Evolutionary conservation across 2,888 invertebrate species (phyloP).

Genomic region (Thysanoteuthis rhombus): DNA sequence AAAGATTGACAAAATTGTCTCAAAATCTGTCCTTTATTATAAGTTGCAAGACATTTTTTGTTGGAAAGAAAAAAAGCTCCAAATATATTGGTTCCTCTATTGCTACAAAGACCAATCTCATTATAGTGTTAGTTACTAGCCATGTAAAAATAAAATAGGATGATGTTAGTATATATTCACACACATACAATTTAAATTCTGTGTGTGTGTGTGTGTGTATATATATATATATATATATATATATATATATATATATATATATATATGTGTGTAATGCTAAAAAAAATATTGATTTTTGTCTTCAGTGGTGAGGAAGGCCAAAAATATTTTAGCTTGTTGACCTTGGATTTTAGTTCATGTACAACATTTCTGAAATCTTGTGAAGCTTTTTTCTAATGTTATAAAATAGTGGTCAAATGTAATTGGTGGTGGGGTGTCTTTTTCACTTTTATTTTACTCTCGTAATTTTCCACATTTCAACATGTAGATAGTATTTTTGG

Average conservation of each 20-base stretch:
- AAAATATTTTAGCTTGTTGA: neutral
- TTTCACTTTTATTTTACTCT: no score
- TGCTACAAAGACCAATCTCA: no score
- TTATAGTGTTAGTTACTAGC: no score
- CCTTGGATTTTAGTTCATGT: neutral
- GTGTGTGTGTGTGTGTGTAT: neutral
- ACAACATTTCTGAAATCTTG: no score
- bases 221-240: constrained; percentile 1
- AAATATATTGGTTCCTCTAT: neutral
- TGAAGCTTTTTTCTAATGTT: no score
- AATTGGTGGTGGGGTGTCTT: no score
- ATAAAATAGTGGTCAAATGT: no score
- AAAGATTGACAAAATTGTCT: no score
- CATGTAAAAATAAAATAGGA: neutral
- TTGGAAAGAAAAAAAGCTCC: neutral
- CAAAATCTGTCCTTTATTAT: neutral
- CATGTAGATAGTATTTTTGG: no score
- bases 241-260: neutral
- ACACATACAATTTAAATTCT: neutral
- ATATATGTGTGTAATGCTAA: neutral
- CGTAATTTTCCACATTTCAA: no score
- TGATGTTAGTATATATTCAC: neutral
- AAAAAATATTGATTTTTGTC: neutral
- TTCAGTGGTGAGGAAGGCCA: neutral
- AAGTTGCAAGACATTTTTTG: no score